A percentile compares a stretch with the other conserved stretches of the same genome.
Evolutionary conservation across 2,888 invertebrate species (phyloP).

Genomic region (Mesorhabditis sp.): DNA sequence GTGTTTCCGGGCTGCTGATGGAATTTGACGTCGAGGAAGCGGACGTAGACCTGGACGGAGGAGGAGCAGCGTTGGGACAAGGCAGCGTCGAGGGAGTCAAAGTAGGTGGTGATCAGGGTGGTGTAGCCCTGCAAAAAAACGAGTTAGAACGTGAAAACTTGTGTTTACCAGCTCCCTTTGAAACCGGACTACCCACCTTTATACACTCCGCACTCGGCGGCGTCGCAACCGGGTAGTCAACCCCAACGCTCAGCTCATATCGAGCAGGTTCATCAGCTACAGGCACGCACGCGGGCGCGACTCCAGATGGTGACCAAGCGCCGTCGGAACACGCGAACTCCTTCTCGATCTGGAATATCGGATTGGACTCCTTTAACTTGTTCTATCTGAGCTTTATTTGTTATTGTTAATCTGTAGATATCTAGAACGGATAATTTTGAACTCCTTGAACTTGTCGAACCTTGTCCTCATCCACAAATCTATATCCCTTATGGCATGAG

Average conservation of each 20-base stretch:
- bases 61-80: constrained; percentile 88
- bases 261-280: constrained; percentile 64
- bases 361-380: too few species aligned
- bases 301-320: constrained; percentile 80
- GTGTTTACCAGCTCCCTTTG: background rate
- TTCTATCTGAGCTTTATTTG: too few species aligned
- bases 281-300: constrained; percentile 90
- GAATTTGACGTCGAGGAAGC: constrained; percentile 75
- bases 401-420: too few species aligned
- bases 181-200: constrained; percentile 20
- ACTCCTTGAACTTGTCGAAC: constrained; percentile 6
- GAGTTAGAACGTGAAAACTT: background rate
- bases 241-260: constrained; percentile 52
- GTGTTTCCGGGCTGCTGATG: constrained; percentile 55
- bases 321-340: constrained; percentile 60
- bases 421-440: background rate
- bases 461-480: constrained; percentile 45
- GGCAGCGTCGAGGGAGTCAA: constrained; percentile 70
- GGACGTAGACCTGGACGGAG: constrained; percentile 88
- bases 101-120: constrained; percentile 42
- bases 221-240: constrained; percentile 46
- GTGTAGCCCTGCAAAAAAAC: constrained; percentile 36
- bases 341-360: constrained; percentile 18
- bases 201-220: constrained; percentile 50
- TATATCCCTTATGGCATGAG: constrained; percentile 47